Percentiles rank a stretch among this genome's conserved stretches.
phyloP scores from a whole-genome alignment of 2,113 vertebrate genomes.

The Bungarus multicinctus region DNA sequence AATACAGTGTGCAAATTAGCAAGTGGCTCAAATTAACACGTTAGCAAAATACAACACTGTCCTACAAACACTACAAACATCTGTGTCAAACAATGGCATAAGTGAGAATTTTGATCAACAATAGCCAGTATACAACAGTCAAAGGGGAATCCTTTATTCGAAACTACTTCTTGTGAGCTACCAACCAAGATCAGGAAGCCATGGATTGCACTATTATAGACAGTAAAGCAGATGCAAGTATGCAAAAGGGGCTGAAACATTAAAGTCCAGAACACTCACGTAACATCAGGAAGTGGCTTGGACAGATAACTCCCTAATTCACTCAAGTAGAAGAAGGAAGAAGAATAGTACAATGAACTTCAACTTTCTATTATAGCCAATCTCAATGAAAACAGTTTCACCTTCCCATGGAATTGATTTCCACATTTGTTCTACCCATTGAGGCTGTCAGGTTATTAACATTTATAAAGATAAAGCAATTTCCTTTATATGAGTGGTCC shows the following conservation, averaged over 20 bases:
- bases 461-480: background rate
- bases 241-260: background rate
- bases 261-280: background rate
- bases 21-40: background rate
- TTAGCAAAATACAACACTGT: background rate
- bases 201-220: background rate
- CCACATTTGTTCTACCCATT: background rate
- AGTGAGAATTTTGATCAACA: background rate
- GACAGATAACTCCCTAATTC: background rate
- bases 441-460: background rate
- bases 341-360: background rate
- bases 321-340: background rate
- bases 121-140: background rate
- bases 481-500: background rate
- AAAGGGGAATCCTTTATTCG: background rate
- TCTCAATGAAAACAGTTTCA: background rate
- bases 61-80: background rate
- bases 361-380: background rate
- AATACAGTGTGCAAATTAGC: background rate
- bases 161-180: background rate
- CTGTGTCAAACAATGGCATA: background rate
- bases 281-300: background rate
- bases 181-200: background rate
- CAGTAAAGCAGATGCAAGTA: background rate
- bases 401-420: background rate